Evolutionary conservation across 2,888 invertebrate genomes (phyloP).

Genomic region (Dendrolimus pini): DNA sequence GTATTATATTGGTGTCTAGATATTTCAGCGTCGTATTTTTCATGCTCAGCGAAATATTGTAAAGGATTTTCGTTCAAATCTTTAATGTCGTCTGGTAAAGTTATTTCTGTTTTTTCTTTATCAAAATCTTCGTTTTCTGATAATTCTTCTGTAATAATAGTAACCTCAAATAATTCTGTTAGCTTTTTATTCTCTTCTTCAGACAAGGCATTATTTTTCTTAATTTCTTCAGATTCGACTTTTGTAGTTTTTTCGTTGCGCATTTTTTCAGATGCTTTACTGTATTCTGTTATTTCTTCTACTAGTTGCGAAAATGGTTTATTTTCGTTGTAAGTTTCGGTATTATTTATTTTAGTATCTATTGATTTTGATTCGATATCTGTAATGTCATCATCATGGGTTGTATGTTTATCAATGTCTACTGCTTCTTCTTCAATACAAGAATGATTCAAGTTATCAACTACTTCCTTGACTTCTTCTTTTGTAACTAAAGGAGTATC

Average conservation of each 20-base stretch:
- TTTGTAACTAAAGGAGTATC: background rate
- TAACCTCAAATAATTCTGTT: conserved; percentile 36
- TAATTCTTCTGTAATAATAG: conserved; percentile 48
- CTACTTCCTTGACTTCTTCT: background rate
- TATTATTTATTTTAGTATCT: conserved; percentile 9
- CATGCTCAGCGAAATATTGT: conserved; percentile 52
- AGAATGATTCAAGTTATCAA: background rate
- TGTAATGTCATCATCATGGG: conserved; percentile 9
- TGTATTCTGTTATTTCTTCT: conserved; percentile 29
- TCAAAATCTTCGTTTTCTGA: conserved; percentile 39
- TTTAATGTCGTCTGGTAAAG: conserved; percentile 2
- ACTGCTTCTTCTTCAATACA: conserved; percentile 9
- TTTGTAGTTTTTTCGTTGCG: conserved; percentile 10
- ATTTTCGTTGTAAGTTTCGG: conserved; percentile 24
- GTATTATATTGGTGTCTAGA: conserved; percentile 42
- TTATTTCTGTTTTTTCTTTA: conserved; percentile 7
- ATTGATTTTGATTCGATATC: conserved; percentile 9
- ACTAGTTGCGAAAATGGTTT: conserved; percentile 29
- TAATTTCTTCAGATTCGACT: background rate
- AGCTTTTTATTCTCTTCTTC: conserved; percentile 4
- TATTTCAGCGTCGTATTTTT: conserved; percentile 50
- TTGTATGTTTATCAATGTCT: conserved; percentile 4
- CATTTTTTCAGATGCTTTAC: conserved; percentile 26
- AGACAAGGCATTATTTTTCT: background rate
- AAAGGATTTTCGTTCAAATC: conserved; percentile 14